Percentiles rank a stretch among this genome's conserved stretches.
Evolutionary conservation across 2,797 vertebrate genomes (phyloP).

Genomic region (Acanthopagrus latus): DNA sequence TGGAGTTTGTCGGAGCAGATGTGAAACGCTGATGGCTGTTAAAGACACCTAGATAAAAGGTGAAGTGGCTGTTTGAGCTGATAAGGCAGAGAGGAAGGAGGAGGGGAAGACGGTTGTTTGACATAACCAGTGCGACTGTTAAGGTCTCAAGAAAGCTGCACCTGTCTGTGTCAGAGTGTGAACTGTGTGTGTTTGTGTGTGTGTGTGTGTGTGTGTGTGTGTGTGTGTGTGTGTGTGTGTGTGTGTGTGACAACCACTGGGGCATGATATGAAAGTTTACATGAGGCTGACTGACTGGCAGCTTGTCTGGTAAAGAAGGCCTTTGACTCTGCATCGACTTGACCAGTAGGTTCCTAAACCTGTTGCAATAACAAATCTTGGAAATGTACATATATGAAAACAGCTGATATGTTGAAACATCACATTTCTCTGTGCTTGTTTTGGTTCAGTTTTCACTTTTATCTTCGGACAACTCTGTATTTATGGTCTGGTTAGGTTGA

Average conservation of each 20-base stretch:
- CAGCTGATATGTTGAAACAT: too few species aligned
- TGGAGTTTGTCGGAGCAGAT: constrained; percentile 77
- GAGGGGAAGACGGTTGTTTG: constrained; percentile 35
- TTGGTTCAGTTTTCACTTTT: too few species aligned
- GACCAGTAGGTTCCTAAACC: background rate
- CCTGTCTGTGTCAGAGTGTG: constrained; percentile 58
- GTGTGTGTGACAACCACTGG: background rate
- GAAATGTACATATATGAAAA: too few species aligned
- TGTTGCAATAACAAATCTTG: too few species aligned
- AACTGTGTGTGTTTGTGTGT: background rate
- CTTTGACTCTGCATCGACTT: background rate
- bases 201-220: constrained; percentile 36
- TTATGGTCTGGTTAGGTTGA: too few species aligned
- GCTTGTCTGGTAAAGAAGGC: constrained; percentile 1
- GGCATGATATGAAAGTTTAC: constrained; percentile 22
- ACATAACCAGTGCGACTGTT: constrained; percentile 44
- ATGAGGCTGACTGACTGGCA: constrained; percentile 7
- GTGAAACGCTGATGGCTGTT: constrained; percentile 72
- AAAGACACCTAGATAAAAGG: constrained; percentile 67
- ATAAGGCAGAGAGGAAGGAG: constrained; percentile 66
- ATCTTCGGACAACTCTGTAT: too few species aligned
- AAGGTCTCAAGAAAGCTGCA: constrained; percentile 44
- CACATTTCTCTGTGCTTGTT: too few species aligned
- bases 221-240: constrained; percentile 23
- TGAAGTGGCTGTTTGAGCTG: constrained; percentile 68